Evolutionary conservation across 2,888 invertebrate genomes (phyloP), one percentile per base, ranked within the genome.

Genomic region (Dermolepida albohirtum): DNA sequence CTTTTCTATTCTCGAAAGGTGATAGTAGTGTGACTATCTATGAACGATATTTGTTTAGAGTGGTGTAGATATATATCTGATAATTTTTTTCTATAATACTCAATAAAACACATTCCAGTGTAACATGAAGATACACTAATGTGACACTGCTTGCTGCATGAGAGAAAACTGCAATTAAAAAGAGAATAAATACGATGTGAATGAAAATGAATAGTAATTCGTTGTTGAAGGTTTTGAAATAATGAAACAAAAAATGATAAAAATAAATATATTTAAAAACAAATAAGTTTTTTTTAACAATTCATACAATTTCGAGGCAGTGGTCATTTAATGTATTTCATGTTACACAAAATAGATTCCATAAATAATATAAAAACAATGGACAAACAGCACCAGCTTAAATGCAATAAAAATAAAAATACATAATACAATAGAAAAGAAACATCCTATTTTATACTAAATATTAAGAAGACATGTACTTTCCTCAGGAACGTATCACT

Each of bases 351-450:
- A 22, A 43, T 43, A 51, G 43, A 52, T 52, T 52, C 34, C 51
- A 52, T 64, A 64, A 66, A 66, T 43, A 57, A 66, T 69, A 59
- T 47, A 52, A 27, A 22, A 59, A 64, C 34, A 68, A 59, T 57
- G 66, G 63, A 66, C 62, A 64, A 70, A 72, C 67, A 72, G 72
- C 71, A 72, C 72, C 71, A 71, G 71, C 67, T 66, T 68, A 71
- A 71, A 69, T 69, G 66, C 67, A 66, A 59, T 66, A 59, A 43
- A 66, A 68, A 44, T 47, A 67, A 70, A 57, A 67, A 64, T 67
- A 59, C 54, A 66, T 62, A 64, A 27, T 51, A 59, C 64, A 50
- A 51, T 55, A 41, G 49, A 40, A 57, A 69, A 54, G 67, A 70
- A 67, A 44, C 27, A 59, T 39, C 55, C 55, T 55, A 55, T 41